Evolutionary conservation across 1,140 invertebrate genomes (phyloP).

Genomic region (Drosophila dunni): DNA sequence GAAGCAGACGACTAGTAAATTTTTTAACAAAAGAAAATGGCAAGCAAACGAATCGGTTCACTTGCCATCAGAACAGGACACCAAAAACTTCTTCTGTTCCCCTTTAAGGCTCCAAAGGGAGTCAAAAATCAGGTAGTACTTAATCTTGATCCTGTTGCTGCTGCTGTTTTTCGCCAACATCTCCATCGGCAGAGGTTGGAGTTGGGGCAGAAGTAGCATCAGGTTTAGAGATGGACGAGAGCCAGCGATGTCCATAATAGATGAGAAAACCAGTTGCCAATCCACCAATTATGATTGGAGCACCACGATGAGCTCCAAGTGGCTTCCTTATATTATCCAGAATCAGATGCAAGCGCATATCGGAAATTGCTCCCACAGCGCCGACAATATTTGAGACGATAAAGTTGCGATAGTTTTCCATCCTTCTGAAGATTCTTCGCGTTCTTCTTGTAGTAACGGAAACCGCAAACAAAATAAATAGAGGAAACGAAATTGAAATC

Average conservation of each 20-base stretch:
- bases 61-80: neutral
- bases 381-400: neutral
- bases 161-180: neutral
- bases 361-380: neutral
- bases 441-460: neutral
- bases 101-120: neutral
- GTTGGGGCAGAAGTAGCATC: neutral
- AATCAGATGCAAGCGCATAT: neutral
- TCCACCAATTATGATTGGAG: conserved; percentile 14
- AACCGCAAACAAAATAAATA: neutral
- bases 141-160: neutral
- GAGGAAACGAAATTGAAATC: neutral
- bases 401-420: neutral
- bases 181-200: neutral
- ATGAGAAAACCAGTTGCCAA: conserved; percentile 14
- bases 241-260: conserved; percentile 31
- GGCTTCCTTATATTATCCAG: conserved; percentile 18
- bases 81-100: too few relatives aligned
- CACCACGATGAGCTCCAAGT: neutral
- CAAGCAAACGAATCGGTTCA: neutral
- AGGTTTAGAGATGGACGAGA: neutral
- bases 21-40: too few relatives aligned
- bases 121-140: too few relatives aligned
- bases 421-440: neutral
- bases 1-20: too few relatives aligned